phyloP scores from a whole-genome alignment of 2,888 invertebrate genomes.

The Callosobruchus maculatus region DNA sequence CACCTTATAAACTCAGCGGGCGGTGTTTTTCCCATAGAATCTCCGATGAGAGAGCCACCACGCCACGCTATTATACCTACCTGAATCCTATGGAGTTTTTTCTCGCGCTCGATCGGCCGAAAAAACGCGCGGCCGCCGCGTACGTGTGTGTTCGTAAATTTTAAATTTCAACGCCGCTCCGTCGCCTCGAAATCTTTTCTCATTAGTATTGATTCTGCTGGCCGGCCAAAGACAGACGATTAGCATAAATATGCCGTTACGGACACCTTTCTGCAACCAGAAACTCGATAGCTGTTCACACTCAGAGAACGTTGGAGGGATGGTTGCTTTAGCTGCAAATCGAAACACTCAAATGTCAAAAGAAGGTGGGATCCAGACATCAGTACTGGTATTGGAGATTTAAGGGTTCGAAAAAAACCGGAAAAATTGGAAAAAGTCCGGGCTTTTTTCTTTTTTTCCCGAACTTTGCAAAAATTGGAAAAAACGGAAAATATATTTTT shows the following conservation, averaged over 20 bases:
- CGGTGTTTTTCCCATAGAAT: neutral
- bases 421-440: too few species aligned
- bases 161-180: slow-evolving; percentile 22
- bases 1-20: neutral
- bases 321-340: neutral
- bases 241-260: slow-evolving; percentile 30
- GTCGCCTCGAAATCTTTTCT: slow-evolving; percentile 25
- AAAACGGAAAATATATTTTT: too few species aligned
- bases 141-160: slow-evolving; percentile 11
- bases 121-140: neutral
- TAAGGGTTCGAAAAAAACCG: too few species aligned
- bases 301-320: neutral
- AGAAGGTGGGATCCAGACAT: neutral
- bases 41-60: neutral
- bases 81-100: neutral
- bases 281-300: slow-evolving; percentile 9
- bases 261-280: slow-evolving; percentile 28
- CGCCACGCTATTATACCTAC: neutral
- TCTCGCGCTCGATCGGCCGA: neutral
- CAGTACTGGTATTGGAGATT: neutral
- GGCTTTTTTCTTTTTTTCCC: too few species aligned
- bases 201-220: slow-evolving; percentile 34
- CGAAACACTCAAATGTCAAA: neutral
- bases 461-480: too few species aligned
- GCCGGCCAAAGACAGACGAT: slow-evolving; percentile 26